Conservation (phyloP, 2,888 invertebrate genomes). For the Aphodius granarius region DNA sequence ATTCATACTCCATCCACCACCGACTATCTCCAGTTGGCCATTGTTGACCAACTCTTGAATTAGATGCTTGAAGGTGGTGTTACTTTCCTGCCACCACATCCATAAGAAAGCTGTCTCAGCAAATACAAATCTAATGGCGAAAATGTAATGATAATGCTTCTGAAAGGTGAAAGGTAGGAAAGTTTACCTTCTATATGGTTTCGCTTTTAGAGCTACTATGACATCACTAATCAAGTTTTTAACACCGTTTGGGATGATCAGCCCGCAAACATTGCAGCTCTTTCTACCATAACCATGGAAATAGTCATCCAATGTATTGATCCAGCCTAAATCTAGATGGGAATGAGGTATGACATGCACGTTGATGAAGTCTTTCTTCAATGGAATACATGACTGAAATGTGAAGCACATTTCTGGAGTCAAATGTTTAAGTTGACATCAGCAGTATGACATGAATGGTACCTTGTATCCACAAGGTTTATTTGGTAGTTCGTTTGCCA, state of each 20-base stretch:
- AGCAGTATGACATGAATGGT: background rate
- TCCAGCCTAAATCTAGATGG: slow-evolving; percentile 86
- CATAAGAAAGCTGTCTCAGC: slow-evolving; percentile 80
- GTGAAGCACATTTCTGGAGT: too few relatives aligned
- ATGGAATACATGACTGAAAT: background rate
- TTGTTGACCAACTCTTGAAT: slow-evolving; percentile 63
- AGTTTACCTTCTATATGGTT: slow-evolving; percentile 53
- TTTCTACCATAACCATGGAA: slow-evolving; percentile 25
- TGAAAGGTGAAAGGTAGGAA: background rate
- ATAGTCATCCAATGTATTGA: slow-evolving; percentile 82
- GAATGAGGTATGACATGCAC: slow-evolving; percentile 80
- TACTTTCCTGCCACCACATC: slow-evolving; percentile 78
- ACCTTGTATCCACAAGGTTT: background rate
- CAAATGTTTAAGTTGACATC: background rate
- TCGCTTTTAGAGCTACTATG: slow-evolving; percentile 67
- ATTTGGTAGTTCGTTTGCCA: background rate
- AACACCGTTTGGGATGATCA: slow-evolving; percentile 60
- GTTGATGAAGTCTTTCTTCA: slow-evolving; percentile 59
- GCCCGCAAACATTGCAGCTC: background rate
- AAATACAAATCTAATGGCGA: slow-evolving; percentile 67
- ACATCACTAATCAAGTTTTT: slow-evolving; percentile 90
- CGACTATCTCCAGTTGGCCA: slow-evolving; percentile 63
- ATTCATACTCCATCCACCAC: slow-evolving; percentile 64
- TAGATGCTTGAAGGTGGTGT: slow-evolving; percentile 56
- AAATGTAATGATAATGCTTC: background rate